A percentile compares a stretch with the other conserved stretches of the same genome.
phyloP scores from a whole-genome alignment of 2,888 invertebrate genomes.

The Lithophane leautieri region DNA sequence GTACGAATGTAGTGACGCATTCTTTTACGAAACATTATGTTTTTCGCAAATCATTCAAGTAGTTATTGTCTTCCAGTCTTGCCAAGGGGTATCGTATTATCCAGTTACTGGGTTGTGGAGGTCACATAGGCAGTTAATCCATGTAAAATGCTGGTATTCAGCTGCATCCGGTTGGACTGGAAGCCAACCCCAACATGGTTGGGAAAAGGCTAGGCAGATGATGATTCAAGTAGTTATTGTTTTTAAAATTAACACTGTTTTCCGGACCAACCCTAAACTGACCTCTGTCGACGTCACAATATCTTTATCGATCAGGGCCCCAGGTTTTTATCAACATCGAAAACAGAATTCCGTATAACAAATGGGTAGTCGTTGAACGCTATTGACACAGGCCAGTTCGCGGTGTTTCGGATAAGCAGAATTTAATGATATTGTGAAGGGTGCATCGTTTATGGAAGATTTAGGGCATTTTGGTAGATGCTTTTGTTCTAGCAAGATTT shows the following conservation, averaged over 20 bases:
- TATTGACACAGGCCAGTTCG: slow-evolving; percentile 66
- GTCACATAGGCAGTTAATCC: too few relatives aligned
- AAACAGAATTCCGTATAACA: slow-evolving; percentile 69
- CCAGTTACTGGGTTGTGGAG: too few relatives aligned
- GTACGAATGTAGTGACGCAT: too few relatives aligned
- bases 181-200: too few relatives aligned
- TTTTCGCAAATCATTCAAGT: too few relatives aligned
- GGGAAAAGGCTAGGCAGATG: too few relatives aligned
- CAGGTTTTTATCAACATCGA: slow-evolving; percentile 73
- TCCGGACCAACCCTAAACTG: slow-evolving; percentile 58
- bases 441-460: slow-evolving; percentile 54
- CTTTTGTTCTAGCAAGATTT: neutral
- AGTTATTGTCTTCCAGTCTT: too few relatives aligned
- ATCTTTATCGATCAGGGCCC: slow-evolving; percentile 65
- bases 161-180: too few relatives aligned
- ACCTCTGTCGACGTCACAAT: slow-evolving; percentile 67
- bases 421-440: slow-evolving; percentile 63
- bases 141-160: too few relatives aligned
- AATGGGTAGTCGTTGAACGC: slow-evolving; percentile 64
- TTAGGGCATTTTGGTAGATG: slow-evolving; percentile 15
- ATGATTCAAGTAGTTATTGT: too few relatives aligned
- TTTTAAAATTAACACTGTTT: neutral
- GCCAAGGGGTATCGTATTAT: too few relatives aligned
- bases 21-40: too few relatives aligned
- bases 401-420: slow-evolving; percentile 58